Percentiles rank a stretch among this genome's conserved stretches.
These are phyloP conservation scores for Amblyjoppa fuscipennis DNA, from an alignment of 2,888 invertebrate genomes.

Conservation along the genomic window DNA sequence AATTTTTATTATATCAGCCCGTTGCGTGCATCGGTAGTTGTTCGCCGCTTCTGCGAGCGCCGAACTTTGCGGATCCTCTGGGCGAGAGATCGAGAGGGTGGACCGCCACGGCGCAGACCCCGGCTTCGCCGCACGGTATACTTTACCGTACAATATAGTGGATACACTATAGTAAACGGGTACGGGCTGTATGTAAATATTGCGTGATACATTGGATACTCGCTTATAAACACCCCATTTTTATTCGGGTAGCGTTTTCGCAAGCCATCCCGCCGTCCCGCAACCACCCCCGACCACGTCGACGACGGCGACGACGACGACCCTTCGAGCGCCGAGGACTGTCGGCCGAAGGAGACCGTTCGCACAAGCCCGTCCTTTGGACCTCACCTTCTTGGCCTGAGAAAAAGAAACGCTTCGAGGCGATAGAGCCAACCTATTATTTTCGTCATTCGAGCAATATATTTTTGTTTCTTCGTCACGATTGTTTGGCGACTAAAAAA, in stretches of 20 bases:
- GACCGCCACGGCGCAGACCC: constrained; percentile 66
- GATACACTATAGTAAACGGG: constrained; percentile 68
- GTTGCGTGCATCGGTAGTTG: constrained; percentile 69
- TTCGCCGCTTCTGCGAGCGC: constrained; percentile 38
- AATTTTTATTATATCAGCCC: constrained; percentile 84
- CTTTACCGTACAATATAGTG: constrained; percentile 43
- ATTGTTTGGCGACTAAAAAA: constrained; percentile 27
- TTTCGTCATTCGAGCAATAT: background rate
- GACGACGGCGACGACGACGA: constrained; percentile 41
- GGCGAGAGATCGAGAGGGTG: constrained; percentile 64
- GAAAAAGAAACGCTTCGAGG: constrained; percentile 17
- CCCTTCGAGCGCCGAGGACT: constrained; percentile 42
- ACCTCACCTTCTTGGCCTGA: constrained; percentile 51
- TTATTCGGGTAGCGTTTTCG: constrained; percentile 84
- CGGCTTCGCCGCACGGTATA: constrained; percentile 67
- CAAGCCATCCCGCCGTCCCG: constrained; percentile 75
- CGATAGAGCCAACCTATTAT: constrained; percentile 66
- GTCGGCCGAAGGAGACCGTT: constrained; percentile 45
- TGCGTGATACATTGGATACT: constrained; percentile 85
- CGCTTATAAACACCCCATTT: constrained; percentile 85
- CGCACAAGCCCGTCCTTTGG: constrained; percentile 48
- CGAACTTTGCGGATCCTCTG: constrained; percentile 55
- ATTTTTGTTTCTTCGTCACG: constrained; percentile 21
- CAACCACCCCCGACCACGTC: constrained; percentile 35
- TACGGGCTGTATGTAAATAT: constrained; percentile 84